Evolutionary conservation across 1,140 invertebrate genomes (phyloP), one percentile per base, ranked within the genome.

Genomic region (Drosophila aff.): DNA sequence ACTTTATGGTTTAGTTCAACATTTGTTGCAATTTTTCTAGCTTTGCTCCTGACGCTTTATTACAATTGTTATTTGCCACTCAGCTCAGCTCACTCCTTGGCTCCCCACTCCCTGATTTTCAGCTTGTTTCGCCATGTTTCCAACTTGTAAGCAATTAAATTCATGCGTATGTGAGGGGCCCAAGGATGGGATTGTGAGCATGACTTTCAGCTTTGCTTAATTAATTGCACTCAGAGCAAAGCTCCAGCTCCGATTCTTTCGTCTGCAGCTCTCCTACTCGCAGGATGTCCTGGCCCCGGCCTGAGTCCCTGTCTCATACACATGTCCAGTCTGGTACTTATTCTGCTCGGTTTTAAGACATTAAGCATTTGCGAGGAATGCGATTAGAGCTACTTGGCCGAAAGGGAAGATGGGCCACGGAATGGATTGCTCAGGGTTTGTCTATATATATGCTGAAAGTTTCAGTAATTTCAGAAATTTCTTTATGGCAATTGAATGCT

Each of bases 1-100:
- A 90, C 85, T 90, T 90, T 87, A 87, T 87, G 84, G 84, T 87
- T 87, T 85, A 84, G 81, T 90, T 91, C 75, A 90, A 90, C 85
- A 90, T 90, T 90, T 90, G 85, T 90, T 90, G 85, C 85, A 90
- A 90, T 90, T 90, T 90, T 90, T 90, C 85, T 90, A 90, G 81
- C 84, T 87, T 89, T 81, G 69, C 81, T 78, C 73, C 66, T 89
- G 84, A 89, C 81, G 84, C 84, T 87, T 89, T 87, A 87, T 87
- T 87, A 84, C 84, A 89, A 87, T 87, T 89, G 84, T 89, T 89
- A 78, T 65, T 68, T 78, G 53, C 68, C 57, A 26, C 55, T 43
- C n/a, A 57, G 28, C 28, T 15, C 36, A 3, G 21, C 61, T 31
- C 31, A 9, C 31, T 31, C 31, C 31, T 31, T 31, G 31, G 31